These are phyloP conservation scores for Nansenia antarctica DNA, from an alignment of 2,113 vertebrate genomes.

Conservation along the genomic window DNA sequence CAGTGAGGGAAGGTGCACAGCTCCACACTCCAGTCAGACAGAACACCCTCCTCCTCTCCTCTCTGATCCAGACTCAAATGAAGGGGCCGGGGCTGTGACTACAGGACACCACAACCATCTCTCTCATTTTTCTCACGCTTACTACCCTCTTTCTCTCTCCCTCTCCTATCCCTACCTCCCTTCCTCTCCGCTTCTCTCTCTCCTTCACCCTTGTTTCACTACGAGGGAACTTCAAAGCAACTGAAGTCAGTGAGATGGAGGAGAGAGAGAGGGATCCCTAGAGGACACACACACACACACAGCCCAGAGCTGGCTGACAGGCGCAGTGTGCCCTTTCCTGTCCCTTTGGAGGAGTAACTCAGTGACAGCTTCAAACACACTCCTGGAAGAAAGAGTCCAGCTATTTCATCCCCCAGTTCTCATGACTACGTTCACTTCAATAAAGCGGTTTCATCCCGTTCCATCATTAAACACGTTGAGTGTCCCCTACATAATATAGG, in stretches of 20 bases:
- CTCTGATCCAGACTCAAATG: too few species aligned
- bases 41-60: background rate
- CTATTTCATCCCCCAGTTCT: constrained; percentile 12
- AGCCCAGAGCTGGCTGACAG: constrained; percentile 51
- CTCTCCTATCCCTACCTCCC: constrained; percentile 12
- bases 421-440: constrained; percentile 48
- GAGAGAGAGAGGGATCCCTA: constrained; percentile 43
- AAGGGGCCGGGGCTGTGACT: too few species aligned
- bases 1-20: constrained; percentile 33
- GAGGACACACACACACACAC: constrained; percentile 39
- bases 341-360: constrained; percentile 37
- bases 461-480: constrained; percentile 17
- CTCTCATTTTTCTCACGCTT: constrained; percentile 12
- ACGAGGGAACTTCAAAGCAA: constrained; percentile 68
- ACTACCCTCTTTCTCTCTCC: background rate
- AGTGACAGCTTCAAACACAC: constrained; percentile 57
- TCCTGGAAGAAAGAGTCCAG: background rate
- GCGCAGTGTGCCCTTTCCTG: constrained; percentile 44
- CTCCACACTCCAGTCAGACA: constrained; percentile 24
- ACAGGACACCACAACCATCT: background rate
- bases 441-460: constrained; percentile 48
- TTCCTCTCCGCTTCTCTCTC: constrained; percentile 4
- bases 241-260: constrained; percentile 64
- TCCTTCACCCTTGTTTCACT: constrained; percentile 45
- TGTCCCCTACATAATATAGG: background rate